Evolutionary conservation across 2,797 vertebrate genomes (phyloP).

Genomic region (Taenioides sp.): DNA sequence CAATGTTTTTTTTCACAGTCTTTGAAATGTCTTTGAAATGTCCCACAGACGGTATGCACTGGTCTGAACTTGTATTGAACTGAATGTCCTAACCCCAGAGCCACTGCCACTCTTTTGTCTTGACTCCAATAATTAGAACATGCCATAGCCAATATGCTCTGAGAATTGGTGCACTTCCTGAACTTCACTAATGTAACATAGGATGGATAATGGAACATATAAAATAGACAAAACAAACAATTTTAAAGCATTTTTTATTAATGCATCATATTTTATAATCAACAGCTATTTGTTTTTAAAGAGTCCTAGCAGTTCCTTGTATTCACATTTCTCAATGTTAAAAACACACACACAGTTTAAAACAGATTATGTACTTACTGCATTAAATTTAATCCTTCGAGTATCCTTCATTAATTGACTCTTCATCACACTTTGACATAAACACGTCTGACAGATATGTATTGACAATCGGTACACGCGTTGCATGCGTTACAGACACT

Average conservation of each 20-base stretch:
- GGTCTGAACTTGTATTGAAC: no score
- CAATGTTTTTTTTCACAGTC: no score
- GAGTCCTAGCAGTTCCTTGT: no score
- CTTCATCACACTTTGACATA: neutral
- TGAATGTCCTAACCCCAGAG: no score
- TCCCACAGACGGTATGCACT: no score
- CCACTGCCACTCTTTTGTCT: neutral
- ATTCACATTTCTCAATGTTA: neutral
- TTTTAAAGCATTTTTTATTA: constrained; percentile 22
- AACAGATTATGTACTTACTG: neutral
- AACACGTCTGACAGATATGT: neutral
- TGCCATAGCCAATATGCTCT: neutral
- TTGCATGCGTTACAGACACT: constrained; percentile 44
- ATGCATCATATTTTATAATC: constrained; percentile 2
- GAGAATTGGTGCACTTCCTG: no score
- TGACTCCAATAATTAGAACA: neutral
- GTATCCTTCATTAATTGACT: neutral
- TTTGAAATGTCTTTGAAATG: no score
- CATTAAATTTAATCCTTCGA: neutral
- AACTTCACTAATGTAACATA: no score
- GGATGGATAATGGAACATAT: no score
- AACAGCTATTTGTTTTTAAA: constrained; percentile 9
- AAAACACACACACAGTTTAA: neutral
- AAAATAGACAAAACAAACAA: neutral
- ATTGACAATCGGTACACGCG: neutral